These are phyloP conservation scores for Oostethus manadensis DNA, from an alignment of 2,113 vertebrate genomes.

Conservation along the genomic window DNA sequence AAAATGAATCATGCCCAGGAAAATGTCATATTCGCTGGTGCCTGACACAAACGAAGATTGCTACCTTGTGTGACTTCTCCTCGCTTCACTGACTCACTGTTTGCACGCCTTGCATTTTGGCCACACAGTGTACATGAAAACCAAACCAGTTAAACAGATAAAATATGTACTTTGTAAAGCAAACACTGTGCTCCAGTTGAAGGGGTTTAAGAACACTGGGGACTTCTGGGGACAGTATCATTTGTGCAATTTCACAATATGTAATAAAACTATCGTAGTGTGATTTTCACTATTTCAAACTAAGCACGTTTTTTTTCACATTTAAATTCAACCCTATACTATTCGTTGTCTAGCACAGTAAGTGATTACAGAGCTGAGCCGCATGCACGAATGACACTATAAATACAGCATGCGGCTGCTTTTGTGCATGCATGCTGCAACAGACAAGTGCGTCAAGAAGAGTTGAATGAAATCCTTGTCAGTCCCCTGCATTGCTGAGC, in stretches of 20 bases:
- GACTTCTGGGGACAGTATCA: too few species aligned
- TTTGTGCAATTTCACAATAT: too few species aligned
- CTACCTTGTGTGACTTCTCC: neutral
- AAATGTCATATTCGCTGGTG: neutral
- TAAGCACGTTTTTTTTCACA: too few species aligned
- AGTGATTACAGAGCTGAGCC: slow-evolving; percentile 1
- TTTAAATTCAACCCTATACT: too few species aligned
- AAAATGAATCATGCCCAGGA: neutral
- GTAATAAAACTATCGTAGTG: too few species aligned
- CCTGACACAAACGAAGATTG: neutral
- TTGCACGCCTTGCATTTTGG: too few species aligned
- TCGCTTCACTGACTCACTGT: neutral
- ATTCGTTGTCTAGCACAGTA: neutral
- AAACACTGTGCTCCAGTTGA: neutral
- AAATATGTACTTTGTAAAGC: neutral
- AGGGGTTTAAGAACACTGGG: neutral
- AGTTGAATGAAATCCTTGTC: slow-evolving; percentile 68
- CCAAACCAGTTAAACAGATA: neutral
- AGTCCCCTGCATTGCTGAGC: slow-evolving; percentile 54
- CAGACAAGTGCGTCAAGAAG: slow-evolving; percentile 57
- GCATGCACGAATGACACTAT: slow-evolving; percentile 17
- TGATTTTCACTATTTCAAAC: too few species aligned
- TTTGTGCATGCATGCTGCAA: slow-evolving; percentile 36
- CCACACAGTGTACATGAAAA: neutral
- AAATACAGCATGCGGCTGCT: slow-evolving; percentile 25